Conservation (phyloP, 2,113 vertebrate species). For the Microcebus tavaratra region DNA sequence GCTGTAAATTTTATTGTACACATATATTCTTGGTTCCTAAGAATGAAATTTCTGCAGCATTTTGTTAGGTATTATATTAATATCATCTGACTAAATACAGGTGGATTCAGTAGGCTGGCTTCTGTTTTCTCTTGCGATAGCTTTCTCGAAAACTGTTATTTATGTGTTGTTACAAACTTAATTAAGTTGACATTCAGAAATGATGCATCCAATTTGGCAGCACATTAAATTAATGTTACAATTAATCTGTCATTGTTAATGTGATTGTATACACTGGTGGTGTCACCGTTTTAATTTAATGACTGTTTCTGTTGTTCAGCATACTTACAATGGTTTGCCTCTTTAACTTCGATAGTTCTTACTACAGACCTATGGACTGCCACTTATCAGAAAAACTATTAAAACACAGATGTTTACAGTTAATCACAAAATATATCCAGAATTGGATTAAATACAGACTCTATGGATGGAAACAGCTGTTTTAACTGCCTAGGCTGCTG, state of each 20-base stretch:
- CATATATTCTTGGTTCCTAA: background rate
- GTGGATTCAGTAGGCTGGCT: background rate
- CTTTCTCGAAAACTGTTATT: constrained; percentile 37
- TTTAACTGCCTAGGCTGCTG: background rate
- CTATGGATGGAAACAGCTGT: background rate
- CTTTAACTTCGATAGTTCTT: constrained; percentile 18
- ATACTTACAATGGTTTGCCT: background rate
- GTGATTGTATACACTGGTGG: background rate
- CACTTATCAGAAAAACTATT: background rate
- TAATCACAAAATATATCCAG: background rate
- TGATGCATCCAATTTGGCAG: constrained; percentile 42
- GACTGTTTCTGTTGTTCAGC: constrained; percentile 1
- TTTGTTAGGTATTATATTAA: background rate
- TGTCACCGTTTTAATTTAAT: constrained; percentile 10
- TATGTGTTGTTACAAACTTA: constrained; percentile 34
- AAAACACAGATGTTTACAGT: background rate
- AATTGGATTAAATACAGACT: background rate
- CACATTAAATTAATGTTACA: constrained; percentile 41
- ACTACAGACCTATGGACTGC: background rate
- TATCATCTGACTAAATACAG: background rate
- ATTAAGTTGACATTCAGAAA: constrained; percentile 62
- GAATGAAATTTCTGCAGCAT: background rate
- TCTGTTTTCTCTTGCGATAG: constrained; percentile 26
- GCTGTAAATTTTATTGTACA: background rate
- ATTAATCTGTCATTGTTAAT: constrained; percentile 45